Evolutionary conservation across 2,797 vertebrate species (phyloP), one percentile per base, ranked within the genome.

Genomic region (Tachyglossus aculeatus): DNA sequence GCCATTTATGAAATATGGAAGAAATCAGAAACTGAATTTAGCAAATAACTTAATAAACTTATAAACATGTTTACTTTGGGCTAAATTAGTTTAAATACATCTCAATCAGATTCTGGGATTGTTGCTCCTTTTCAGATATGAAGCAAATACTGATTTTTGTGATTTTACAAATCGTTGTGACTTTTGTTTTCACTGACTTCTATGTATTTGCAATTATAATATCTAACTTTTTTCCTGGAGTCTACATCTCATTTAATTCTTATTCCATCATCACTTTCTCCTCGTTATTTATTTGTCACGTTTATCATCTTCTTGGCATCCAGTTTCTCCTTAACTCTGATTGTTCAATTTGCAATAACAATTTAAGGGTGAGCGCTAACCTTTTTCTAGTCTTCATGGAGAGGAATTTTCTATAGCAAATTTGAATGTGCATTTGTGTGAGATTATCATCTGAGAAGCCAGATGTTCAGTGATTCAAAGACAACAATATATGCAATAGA

Each of bases 61-160:
- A n/a, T n/a, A n/a, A n/a, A n/a, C n/a, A n/a, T n/a, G n/a, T n/a
- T n/a, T n/a, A n/a, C n/a, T 59, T 59, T 82, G 79, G 51, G 76
- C 76, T 56, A 74, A 59, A 68, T 69, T 22, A 73, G 61, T 24
- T 55, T 81, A 68, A 77, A 58, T 63, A 61, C 56, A 69, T 71
- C 63, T 55, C 7, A 40, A 7, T 5, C 31, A 44, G 9, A 70
- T 76, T 67, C 50, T 67, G 24, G 81, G 81, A 44, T 48, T 19
- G 62, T 52, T 14, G 63, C 68, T 56, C 2, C 29, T 34, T 11
- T 57, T 71, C 3, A 75, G 55, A 81, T 31, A 16, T 5, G 18
- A 79, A 11, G 18, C 38, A 57, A 66, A 48, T 1, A 55, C 33
- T 29, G 22, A 2, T n/a, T 51, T 62, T 16, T 45, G 5, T 22